Conservation (phyloP, 92 coral and sea anemone species). For the Epizoanthus illoricatus region DNA sequence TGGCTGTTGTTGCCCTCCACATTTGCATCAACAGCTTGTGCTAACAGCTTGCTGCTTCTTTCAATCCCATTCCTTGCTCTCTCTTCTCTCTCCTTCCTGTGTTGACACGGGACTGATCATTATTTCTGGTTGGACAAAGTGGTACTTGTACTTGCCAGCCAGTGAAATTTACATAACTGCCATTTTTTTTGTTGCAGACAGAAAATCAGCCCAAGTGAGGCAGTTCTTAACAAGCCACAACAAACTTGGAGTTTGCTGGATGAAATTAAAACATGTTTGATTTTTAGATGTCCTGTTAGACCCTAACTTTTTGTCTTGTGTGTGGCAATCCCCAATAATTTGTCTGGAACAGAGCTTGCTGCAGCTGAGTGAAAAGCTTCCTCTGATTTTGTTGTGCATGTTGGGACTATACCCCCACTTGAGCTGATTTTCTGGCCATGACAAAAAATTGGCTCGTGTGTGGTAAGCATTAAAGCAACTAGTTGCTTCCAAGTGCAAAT, state of each 20-base stretch:
- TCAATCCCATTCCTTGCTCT: slow-evolving; percentile 66
- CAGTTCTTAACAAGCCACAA: too few species aligned
- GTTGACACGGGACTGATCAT: not conserved
- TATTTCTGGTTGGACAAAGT: not conserved
- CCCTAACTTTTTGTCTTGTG: too few species aligned
- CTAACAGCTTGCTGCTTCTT: slow-evolving; percentile 73
- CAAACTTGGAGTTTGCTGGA: too few species aligned
- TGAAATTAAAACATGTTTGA: too few species aligned
- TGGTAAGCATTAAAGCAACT: not conserved
- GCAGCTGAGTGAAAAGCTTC: too few species aligned
- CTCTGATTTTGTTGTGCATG: not conserved
- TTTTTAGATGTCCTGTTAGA: too few species aligned
- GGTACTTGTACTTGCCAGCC: not conserved
- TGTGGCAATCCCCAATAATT: too few species aligned
- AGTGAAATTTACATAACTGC: not conserved
- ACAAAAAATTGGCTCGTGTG: too few species aligned
- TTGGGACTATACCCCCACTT: not conserved
- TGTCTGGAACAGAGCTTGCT: too few species aligned
- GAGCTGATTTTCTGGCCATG: too few species aligned
- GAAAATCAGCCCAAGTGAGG: too few species aligned
- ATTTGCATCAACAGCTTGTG: slow-evolving; percentile 34
- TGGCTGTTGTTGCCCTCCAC: slow-evolving; percentile 30
- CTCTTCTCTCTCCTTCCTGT: slow-evolving; percentile 89
- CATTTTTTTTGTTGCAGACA: too few species aligned
- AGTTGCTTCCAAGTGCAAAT: not conserved